Percentiles rank a stretch among this genome's conserved stretches.
These are phyloP conservation scores for Drosophila austrosaltans DNA, from an alignment of 2,888 invertebrate species.

Conservation along the genomic window DNA sequence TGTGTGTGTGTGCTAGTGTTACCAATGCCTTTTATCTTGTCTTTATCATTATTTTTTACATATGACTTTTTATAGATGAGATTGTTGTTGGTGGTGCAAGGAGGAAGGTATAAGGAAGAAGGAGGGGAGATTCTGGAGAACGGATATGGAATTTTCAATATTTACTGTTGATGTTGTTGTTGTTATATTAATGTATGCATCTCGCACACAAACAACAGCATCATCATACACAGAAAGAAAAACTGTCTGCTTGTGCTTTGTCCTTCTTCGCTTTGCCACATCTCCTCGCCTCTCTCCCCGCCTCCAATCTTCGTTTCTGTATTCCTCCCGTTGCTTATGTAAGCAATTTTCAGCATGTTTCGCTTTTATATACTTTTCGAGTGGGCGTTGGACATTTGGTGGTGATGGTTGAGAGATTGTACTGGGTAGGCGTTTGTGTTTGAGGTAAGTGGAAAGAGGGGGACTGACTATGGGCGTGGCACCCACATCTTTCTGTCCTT, in stretches of 20 bases:
- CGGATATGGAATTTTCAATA: constrained; percentile 77
- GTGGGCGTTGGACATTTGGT: constrained; percentile 39
- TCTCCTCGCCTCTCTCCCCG: constrained; percentile 15
- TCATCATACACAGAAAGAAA: constrained; percentile 29
- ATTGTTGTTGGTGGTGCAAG: not conserved
- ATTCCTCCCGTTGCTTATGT: constrained; percentile 56
- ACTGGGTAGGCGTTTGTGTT: too few relatives aligned
- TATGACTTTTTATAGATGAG: not conserved
- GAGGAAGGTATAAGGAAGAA: not conserved
- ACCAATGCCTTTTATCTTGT: constrained; percentile 4
- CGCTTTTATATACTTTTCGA: constrained; percentile 69
- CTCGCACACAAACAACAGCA: constrained; percentile 33
- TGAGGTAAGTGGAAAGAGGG: not conserved
- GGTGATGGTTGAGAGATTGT: constrained; percentile 1
- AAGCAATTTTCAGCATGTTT: constrained; percentile 76
- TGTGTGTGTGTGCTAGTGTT: constrained; percentile 3
- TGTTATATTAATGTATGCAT: constrained; percentile 65
- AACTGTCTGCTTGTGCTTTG: constrained; percentile 24
- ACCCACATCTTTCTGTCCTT: constrained; percentile 15
- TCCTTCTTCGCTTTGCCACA: not conserved
- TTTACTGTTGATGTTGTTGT: constrained; percentile 61
- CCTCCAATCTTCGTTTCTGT: constrained; percentile 31
- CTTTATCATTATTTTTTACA: not conserved
- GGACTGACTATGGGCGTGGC: constrained; percentile 10
- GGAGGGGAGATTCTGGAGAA: constrained; percentile 28